Conservation (phyloP, 2,113 vertebrate genomes). For the Arenaria interpres region DNA sequence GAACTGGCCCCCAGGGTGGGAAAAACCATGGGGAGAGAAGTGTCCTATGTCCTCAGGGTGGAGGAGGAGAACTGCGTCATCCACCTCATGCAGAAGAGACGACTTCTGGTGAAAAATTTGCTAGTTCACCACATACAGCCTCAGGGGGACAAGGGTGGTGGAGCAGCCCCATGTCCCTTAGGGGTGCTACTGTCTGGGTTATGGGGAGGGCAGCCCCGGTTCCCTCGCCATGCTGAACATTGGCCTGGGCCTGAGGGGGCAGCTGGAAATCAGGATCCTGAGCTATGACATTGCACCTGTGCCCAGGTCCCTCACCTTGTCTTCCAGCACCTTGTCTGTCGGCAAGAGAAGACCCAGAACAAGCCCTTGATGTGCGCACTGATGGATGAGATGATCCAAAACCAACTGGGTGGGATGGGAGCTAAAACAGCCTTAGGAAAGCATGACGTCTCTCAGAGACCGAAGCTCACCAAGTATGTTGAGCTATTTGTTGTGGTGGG, state of each 20-base stretch:
- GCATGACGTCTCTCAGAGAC: not conserved
- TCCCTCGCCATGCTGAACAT: constrained; percentile 23
- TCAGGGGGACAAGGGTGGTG: not conserved
- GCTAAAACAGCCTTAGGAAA: not conserved
- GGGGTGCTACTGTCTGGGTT: constrained; percentile 49
- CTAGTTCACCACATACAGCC: constrained; percentile 53
- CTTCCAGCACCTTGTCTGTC: constrained; percentile 55
- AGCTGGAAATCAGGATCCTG: constrained; percentile 19
- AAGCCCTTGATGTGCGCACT: not conserved
- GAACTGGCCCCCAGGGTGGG: not conserved
- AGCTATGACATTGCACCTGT: constrained; percentile 36
- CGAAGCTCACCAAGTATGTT: not conserved
- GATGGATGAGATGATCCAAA: not conserved
- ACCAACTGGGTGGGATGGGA: not conserved
- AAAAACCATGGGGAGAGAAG: not conserved
- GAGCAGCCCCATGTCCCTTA: not conserved
- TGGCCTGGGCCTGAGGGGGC: constrained; percentile 45
- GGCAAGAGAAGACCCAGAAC: not conserved
- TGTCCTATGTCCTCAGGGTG: constrained; percentile 3
- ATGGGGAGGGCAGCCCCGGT: constrained; percentile 10
- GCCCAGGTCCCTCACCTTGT: not conserved
- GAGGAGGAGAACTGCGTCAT: constrained; percentile 10
- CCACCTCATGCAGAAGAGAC: not conserved
- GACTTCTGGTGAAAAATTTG: not conserved
- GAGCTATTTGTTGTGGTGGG: not conserved